A percentile compares a stretch with the other conserved stretches of the same genome.
Evolutionary conservation across 1,140 invertebrate genomes (phyloP).

Genomic region (Uloborus diversus): DNA sequence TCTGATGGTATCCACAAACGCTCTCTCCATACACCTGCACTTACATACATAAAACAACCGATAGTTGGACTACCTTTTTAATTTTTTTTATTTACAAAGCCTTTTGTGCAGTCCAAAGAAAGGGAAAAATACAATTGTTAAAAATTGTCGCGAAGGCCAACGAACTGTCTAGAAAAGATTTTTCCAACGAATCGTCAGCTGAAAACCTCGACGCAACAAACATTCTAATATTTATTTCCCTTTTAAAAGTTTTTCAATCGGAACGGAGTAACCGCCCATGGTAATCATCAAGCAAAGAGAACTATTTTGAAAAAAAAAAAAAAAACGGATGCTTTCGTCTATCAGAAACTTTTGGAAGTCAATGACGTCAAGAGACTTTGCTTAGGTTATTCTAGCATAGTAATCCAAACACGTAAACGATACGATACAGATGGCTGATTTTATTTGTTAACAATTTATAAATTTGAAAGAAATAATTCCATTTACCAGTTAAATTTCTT

Average conservation of each 20-base stretch:
- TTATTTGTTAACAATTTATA: too few relatives aligned
- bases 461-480: too few relatives aligned
- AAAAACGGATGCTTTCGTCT: neutral
- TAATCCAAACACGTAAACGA: too few relatives aligned
- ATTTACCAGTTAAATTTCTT: too few relatives aligned
- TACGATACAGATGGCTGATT: too few relatives aligned
- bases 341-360: too few relatives aligned
- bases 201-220: constrained; percentile 4
- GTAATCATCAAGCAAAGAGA: neutral
- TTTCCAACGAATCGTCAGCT: neutral
- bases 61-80: neutral
- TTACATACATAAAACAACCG: neutral
- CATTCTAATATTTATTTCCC: neutral
- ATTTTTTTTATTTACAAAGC: constrained; percentile 16
- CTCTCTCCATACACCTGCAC: constrained; percentile 29
- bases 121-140: too few relatives aligned
- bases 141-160: neutral
- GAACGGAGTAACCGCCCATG: neutral
- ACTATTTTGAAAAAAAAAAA: neutral
- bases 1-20: neutral
- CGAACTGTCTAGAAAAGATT: constrained; percentile 21
- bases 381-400: too few relatives aligned
- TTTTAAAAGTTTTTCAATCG: constrained; percentile 18
- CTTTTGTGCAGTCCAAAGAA: neutral
- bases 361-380: too few relatives aligned